Percentiles rank a stretch among this genome's conserved stretches.
Evolutionary conservation across 2,797 vertebrate species (phyloP).

Genomic region (Sebastes itinus): DNA sequence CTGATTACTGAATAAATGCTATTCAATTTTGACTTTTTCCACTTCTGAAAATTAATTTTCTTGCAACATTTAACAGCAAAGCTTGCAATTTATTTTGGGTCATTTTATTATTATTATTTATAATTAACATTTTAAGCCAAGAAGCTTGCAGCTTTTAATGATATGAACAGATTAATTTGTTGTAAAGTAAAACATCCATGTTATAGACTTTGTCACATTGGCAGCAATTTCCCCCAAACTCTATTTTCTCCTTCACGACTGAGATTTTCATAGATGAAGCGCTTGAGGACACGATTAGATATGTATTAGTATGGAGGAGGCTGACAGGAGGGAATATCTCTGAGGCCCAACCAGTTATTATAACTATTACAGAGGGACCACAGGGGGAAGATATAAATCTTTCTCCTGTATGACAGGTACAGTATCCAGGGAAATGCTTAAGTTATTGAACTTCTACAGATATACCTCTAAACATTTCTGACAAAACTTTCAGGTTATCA

Average conservation of each 20-base stretch:
- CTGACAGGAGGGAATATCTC: constrained; percentile 77
- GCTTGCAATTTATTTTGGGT: neutral
- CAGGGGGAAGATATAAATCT: constrained; percentile 66
- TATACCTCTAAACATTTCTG: neutral
- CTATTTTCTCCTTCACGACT: constrained; percentile 48
- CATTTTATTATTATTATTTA: neutral
- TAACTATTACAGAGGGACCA: constrained; percentile 73
- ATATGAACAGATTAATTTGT: neutral
- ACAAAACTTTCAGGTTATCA: neutral
- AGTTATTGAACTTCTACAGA: neutral
- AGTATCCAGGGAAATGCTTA: neutral
- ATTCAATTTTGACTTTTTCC: neutral
- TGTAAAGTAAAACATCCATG: neutral
- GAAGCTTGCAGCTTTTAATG: neutral
- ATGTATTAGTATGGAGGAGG: constrained; percentile 91
- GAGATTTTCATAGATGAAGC: constrained; percentile 84
- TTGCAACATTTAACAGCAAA: neutral
- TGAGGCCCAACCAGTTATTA: constrained; percentile 82
- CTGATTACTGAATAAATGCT: neutral
- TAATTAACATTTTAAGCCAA: neutral
- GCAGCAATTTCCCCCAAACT: constrained; percentile 33
- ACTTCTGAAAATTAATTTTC: neutral
- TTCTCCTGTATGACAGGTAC: constrained; percentile 47
- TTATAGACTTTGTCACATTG: neutral
- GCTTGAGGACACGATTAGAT: constrained; percentile 95